Base-by-base conservation (phyloP, 2,797 vertebrate genomes). In the Enteromius argenteus region DNA sequence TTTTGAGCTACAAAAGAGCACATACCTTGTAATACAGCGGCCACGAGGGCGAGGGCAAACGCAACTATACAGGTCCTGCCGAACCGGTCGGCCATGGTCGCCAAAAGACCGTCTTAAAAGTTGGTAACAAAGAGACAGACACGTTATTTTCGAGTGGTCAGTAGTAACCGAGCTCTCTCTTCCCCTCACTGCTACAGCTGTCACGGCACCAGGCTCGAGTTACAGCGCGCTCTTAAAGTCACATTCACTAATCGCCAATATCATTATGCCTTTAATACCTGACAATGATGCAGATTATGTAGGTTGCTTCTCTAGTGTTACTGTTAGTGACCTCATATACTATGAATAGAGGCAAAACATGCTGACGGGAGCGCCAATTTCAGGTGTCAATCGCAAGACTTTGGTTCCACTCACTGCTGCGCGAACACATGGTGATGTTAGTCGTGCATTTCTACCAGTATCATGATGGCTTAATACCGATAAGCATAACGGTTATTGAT, bases 191-290 rank as follows among this genome's bases (percentile, higher is more conserved):
- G 53, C 79, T 80, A 89, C 94, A 93, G 93, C 92, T 94, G 94
- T 94, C 92, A 81, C 90, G 87, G 88, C 84, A 76, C 82, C 30
- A 15, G 72, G 91, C 87, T 96, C 92, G 46, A 86, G 88, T 95
- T 93, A 92, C 95, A 92, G 76, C 83, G 88, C 91, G 83, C 75
- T 90, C 88, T 92, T 90, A 86, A 91, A 92, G 90, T 91, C 85
- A 89, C 81, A 81, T 80, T 89, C 37, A 17, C 86, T 84, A 88
- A 91, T 88, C 86, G 78, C 92, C 86, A 89, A 89, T 83, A 88
- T 75, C 51, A 84, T 86, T 85, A 58, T 60, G n/a, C 9, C 71
- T 71, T 80, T 58, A 76, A 60, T 19, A 56, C 21, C 30, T 44
- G 67, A 88, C 82, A 86, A 60, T 72, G 87, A 67, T 76, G n/a